Evolutionary conservation across 2,888 invertebrate genomes (phyloP).

Genomic region (Tromatobia lineatoria): DNA sequence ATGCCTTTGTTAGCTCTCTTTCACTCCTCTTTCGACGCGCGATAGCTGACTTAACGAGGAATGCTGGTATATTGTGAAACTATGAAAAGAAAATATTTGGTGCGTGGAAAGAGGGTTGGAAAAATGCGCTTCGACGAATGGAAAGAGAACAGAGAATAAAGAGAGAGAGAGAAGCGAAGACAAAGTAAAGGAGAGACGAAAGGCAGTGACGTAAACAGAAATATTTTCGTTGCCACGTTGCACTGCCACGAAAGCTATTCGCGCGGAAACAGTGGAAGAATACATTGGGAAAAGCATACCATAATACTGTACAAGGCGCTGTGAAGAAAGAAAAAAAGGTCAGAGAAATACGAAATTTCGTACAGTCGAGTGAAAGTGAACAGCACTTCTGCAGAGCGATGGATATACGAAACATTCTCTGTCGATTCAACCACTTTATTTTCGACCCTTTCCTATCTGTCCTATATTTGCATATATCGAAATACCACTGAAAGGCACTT

Average conservation of each 20-base stretch:
- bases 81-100: conserved; percentile 31
- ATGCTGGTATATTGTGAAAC: conserved; percentile 30
- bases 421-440: too few relatives aligned
- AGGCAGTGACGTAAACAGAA: conserved; percentile 33
- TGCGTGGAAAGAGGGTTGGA: not conserved
- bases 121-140: conserved; percentile 19
- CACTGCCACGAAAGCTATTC: conserved; percentile 35
- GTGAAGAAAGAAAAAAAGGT: not conserved
- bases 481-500: too few relatives aligned
- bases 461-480: too few relatives aligned
- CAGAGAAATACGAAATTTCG: conserved; percentile 36
- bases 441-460: too few relatives aligned
- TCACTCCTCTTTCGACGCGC: not conserved
- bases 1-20: not conserved
- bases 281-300: not conserved
- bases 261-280: conserved; percentile 35
- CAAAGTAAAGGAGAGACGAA: not conserved
- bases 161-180: not conserved
- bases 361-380: conserved; percentile 13
- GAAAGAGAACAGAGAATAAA: not conserved
- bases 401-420: too few relatives aligned
- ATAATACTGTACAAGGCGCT: not conserved
- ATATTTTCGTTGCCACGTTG: conserved; percentile 37
- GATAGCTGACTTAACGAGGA: conserved; percentile 24
- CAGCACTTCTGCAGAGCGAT: not conserved